Percentiles rank a stretch among this genome's conserved stretches.
Evolutionary conservation across 2,888 invertebrate genomes (phyloP).

Genomic region (Xestia xanthographa): DNA sequence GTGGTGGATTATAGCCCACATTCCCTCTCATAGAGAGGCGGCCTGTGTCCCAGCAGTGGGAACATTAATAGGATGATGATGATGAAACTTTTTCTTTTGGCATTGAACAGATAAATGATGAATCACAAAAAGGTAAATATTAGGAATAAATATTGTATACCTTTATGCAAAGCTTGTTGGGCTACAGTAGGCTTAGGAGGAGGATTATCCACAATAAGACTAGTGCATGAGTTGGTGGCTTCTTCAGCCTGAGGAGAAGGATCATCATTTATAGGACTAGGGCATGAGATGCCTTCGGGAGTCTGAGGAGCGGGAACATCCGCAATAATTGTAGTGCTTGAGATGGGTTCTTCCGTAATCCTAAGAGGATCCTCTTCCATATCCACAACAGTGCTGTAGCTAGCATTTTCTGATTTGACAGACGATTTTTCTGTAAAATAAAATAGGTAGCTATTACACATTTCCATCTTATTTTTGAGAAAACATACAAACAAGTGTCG

Average conservation of each 20-base stretch:
- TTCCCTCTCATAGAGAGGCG: no score
- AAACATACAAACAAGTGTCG: not conserved
- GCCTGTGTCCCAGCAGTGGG: no score
- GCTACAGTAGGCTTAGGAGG: not conserved
- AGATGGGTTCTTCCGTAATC: not conserved
- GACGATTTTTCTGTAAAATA: not conserved
- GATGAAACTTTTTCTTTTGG: not conserved
- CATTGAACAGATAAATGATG: not conserved
- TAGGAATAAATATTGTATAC: constrained; percentile 3
- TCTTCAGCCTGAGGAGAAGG: not conserved
- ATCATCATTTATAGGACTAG: not conserved
- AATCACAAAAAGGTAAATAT: not conserved
- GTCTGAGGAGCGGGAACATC: not conserved
- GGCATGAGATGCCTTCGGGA: not conserved
- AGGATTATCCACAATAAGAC: not conserved
- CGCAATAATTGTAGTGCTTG: not conserved
- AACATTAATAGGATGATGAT: no score
- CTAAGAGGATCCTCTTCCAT: not conserved
- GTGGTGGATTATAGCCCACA: no score
- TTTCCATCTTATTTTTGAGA: not conserved
- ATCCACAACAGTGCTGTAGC: not conserved
- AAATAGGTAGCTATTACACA: not conserved
- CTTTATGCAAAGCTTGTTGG: not conserved
- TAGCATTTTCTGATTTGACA: not conserved
- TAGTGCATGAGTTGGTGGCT: not conserved